Percentiles rank a stretch among this genome's conserved stretches.
Evolutionary conservation across 2,888 invertebrate genomes (phyloP).

Genomic region (Mycalesis mineus): DNA sequence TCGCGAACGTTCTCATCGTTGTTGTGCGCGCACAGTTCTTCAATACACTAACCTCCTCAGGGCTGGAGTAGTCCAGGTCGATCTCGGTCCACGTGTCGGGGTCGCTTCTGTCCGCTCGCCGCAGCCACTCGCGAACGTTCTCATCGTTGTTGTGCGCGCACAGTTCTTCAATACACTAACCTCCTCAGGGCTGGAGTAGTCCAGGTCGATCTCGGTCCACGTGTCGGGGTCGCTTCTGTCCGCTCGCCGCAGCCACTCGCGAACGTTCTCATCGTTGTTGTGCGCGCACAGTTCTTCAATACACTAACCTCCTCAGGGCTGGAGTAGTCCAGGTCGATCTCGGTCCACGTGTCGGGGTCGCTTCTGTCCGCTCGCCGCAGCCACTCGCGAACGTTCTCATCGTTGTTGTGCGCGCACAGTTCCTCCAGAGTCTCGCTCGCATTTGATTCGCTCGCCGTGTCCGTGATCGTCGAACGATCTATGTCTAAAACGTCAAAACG

Average conservation of each 20-base stretch:
- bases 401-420: slow-evolving; percentile 37
- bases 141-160: slow-evolving; percentile 58
- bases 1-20: no score
- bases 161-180: no score
- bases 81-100: slow-evolving; percentile 86
- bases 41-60: no score
- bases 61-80: slow-evolving; percentile 82
- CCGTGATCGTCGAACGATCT: slow-evolving; percentile 58
- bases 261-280: slow-evolving; percentile 56
- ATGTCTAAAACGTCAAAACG: slow-evolving; percentile 41
- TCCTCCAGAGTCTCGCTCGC: slow-evolving; percentile 59
- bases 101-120: slow-evolving; percentile 46
- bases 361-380: no score
- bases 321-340: slow-evolving; percentile 43
- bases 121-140: slow-evolving; percentile 63
- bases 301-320: slow-evolving; percentile 79
- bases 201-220: slow-evolving; percentile 86
- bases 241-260: slow-evolving; percentile 62
- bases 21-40: no score
- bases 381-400: no score
- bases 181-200: slow-evolving; percentile 71
- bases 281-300: no score
- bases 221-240: slow-evolving; percentile 71
- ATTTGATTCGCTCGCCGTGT: slow-evolving; percentile 60
- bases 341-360: no score